These are phyloP conservation scores for Rhinopomastus cyanomelas DNA, from an alignment of 2,113 vertebrate species.

Conservation along the genomic window DNA sequence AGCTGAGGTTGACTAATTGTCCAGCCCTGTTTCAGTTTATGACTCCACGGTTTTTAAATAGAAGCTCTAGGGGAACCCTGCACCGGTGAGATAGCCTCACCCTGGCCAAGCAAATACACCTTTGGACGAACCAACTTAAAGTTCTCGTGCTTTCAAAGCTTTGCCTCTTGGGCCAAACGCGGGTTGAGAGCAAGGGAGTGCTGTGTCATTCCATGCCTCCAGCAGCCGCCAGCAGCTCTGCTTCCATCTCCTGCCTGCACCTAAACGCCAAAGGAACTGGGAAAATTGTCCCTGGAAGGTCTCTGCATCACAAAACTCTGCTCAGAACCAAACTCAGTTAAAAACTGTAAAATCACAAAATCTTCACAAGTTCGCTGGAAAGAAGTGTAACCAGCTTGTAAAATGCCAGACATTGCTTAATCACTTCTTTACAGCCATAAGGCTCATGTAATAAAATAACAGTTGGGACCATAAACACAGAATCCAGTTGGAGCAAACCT, in stretches of 20 bases:
- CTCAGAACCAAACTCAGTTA: not conserved
- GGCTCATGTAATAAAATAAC: not conserved
- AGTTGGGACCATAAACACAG: not conserved
- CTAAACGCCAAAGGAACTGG: fast-evolving
- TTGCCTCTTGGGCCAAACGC: fast-evolving
- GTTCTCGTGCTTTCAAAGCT: fast-evolving
- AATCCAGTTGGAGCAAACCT: not conserved
- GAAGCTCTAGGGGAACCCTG: fast-evolving
- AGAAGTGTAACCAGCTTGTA: not conserved
- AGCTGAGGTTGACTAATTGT: fast-evolving
- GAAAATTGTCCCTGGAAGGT: fast-evolving
- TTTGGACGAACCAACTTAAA: not conserved
- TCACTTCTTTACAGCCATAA: not conserved
- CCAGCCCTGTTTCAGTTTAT: not conserved
- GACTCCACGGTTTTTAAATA: fast-evolving
- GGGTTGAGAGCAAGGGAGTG: fast-evolving
- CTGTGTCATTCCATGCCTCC: fast-evolving
- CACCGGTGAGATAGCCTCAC: fast-evolving
- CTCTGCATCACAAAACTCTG: fast-evolving
- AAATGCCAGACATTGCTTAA: not conserved
- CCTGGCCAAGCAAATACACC: not conserved
- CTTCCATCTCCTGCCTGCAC: fast-evolving
- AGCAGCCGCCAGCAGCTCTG: fast-evolving
- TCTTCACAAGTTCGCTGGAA: not conserved
- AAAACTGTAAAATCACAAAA: no score